These are phyloP conservation scores for Zaprionus gabonicus DNA, from an alignment of 1,140 invertebrate species.

Conservation along the genomic window DNA sequence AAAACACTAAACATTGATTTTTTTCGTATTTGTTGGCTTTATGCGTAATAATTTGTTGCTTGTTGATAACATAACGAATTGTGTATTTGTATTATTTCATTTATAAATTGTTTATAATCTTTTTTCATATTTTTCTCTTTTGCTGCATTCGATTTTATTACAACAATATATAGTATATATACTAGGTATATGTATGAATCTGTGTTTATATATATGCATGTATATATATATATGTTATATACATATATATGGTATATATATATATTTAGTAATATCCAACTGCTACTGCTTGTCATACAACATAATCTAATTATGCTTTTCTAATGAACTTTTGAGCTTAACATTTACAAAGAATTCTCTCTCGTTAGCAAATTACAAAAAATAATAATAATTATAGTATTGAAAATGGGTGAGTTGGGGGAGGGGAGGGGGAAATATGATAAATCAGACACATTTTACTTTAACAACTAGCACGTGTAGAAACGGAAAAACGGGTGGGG, in stretches of 20 bases:
- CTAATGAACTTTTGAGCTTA: slow-evolving; percentile 81
- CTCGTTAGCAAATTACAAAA: slow-evolving; percentile 49
- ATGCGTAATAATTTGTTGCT: slow-evolving; percentile 73
- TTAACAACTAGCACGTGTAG: slow-evolving; percentile 43
- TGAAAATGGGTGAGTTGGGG: slow-evolving; percentile 18
- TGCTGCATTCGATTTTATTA: slow-evolving; percentile 61
- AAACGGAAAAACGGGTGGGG: slow-evolving; percentile 21
- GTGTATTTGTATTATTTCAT: slow-evolving; percentile 70
- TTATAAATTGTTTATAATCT: slow-evolving; percentile 60
- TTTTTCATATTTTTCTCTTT: slow-evolving; percentile 49
- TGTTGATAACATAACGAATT: slow-evolving; percentile 72
- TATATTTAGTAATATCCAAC: slow-evolving; percentile 78
- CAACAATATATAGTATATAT: slow-evolving; percentile 72
- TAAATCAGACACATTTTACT: slow-evolving; percentile 40
- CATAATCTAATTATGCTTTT: slow-evolving; percentile 78
- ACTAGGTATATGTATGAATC: slow-evolving; percentile 74
- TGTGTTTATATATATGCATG: slow-evolving; percentile 30
- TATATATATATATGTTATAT: slow-evolving; percentile 27
- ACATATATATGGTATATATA: slow-evolving; percentile 8
- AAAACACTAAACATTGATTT: slow-evolving; percentile 79
- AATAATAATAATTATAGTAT: slow-evolving; percentile 53
- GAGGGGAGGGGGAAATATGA: neutral
- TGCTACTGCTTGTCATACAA: slow-evolving; percentile 79
- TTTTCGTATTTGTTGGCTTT: slow-evolving; percentile 54
- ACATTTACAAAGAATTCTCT: slow-evolving; percentile 78